Percentiles rank a stretch among this genome's conserved stretches.
These are phyloP conservation scores for Oscheius myriophilus DNA, from an alignment of 2,888 invertebrate species.

Conservation along the genomic window DNA sequence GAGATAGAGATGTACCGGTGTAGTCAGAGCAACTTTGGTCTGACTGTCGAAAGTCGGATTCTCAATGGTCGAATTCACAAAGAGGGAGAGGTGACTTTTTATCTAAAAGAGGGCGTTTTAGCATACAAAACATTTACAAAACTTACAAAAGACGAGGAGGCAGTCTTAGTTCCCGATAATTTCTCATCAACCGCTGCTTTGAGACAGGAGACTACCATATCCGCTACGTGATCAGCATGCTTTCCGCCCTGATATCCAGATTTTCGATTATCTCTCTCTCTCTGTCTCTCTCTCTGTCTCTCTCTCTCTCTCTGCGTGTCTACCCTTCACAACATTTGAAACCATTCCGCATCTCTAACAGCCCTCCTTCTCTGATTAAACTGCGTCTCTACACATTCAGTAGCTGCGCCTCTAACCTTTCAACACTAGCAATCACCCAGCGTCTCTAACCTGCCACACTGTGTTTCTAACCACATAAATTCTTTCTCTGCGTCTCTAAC, in stretches of 20 bases:
- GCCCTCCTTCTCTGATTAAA: no score
- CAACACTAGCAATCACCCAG: no score
- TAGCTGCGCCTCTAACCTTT: no score
- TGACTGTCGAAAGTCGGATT: slow-evolving; percentile 99
- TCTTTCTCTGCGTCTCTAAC: no score
- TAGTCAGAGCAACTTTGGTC: slow-evolving; percentile 95
- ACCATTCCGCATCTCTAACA: no score
- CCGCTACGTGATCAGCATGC: slow-evolving; percentile 91
- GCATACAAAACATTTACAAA: background rate
- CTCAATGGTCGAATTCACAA: slow-evolving; percentile 94
- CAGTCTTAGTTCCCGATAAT: slow-evolving; percentile 79
- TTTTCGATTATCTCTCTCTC: background rate
- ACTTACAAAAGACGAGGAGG: background rate
- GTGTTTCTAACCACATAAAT: no score
- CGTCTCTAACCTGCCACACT: no score
- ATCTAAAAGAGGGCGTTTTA: slow-evolving; percentile 74
- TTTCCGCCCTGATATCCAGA: slow-evolving; percentile 81
- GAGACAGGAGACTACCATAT: slow-evolving; percentile 85
- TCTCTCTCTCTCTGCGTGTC: background rate
- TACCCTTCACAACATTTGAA: no score
- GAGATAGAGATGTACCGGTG: background rate
- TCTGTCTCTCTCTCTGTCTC: background rate
- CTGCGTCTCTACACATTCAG: no score
- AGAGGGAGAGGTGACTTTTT: slow-evolving; percentile 94
- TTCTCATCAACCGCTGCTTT: slow-evolving; percentile 82